These are phyloP conservation scores for Ptychochromis oligacanthus DNA, from an alignment of 2,113 vertebrate species.

Conservation along the genomic window DNA sequence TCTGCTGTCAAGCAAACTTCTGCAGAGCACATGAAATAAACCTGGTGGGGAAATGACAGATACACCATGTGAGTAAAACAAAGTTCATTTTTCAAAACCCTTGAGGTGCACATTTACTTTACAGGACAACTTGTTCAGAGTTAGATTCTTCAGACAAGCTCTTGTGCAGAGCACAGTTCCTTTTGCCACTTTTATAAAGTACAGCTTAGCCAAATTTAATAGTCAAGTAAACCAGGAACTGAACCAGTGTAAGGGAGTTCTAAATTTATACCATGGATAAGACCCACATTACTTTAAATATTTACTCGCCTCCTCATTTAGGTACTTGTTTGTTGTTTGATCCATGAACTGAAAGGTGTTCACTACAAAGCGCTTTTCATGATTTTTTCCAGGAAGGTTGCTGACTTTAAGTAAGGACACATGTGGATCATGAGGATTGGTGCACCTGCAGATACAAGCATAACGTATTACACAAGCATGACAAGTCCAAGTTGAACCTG, in stretches of 20 bases:
- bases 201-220: background rate
- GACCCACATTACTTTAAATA: background rate
- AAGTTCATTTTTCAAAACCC: background rate
- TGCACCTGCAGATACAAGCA: conserved; percentile 62
- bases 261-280: background rate
- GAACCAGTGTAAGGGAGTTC: background rate
- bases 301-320: conserved; percentile 75
- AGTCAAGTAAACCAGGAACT: background rate
- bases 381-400: conserved; percentile 19
- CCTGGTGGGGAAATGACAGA: conserved; percentile 46
- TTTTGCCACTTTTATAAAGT: background rate
- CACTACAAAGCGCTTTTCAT: conserved; percentile 68
- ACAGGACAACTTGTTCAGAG: background rate
- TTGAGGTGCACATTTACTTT: background rate
- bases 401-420: conserved; percentile 53
- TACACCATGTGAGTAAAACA: background rate
- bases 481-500: fast-evolving
- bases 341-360: conserved; percentile 79
- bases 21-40: conserved; percentile 81
- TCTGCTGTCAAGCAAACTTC: conserved; percentile 71
- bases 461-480: too few species aligned
- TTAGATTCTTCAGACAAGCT: background rate
- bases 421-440: conserved; percentile 63
- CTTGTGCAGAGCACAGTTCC: background rate
- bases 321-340: conserved; percentile 60